A percentile compares a stretch with the other conserved stretches of the same genome.
Evolutionary conservation across 2,888 invertebrate genomes (phyloP).

Genomic region (Heterodera filipjevi): DNA sequence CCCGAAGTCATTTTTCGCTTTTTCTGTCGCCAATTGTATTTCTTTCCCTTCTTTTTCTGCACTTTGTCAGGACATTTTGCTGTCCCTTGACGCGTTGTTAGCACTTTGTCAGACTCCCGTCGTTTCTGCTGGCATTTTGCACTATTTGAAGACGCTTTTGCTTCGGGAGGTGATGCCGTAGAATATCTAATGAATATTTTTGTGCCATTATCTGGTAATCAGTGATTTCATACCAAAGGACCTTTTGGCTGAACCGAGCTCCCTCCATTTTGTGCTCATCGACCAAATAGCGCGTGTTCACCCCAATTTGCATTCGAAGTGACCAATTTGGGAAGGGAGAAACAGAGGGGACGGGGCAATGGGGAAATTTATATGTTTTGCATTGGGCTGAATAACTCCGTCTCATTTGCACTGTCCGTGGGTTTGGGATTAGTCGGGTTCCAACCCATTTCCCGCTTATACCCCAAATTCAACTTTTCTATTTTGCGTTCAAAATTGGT

Average conservation of each 20-base stretch:
- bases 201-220: background rate
- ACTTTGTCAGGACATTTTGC: constrained; percentile 33
- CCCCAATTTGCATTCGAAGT: constrained; percentile 41
- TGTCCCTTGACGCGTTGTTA: constrained; percentile 36
- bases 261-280: constrained; percentile 43
- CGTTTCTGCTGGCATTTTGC: constrained; percentile 38
- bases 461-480: too few relatives aligned
- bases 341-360: too few relatives aligned
- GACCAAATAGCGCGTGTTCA: constrained; percentile 47
- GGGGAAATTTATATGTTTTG: too few relatives aligned
- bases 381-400: too few relatives aligned
- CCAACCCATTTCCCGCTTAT: too few relatives aligned
- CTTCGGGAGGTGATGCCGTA: constrained; percentile 37
- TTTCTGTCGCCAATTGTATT: background rate
- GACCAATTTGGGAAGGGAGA: too few relatives aligned
- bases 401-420: too few relatives aligned
- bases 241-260: constrained; percentile 41
- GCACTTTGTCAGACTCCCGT: constrained; percentile 38
- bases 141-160: constrained; percentile 40
- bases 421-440: too few relatives aligned
- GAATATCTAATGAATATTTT: background rate
- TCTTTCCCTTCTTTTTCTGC: too few relatives aligned
- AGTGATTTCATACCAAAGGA: constrained; percentile 10
- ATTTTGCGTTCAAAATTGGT: too few relatives aligned
- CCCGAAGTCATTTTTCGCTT: constrained; percentile 20